A percentile compares a stretch with the other conserved stretches of the same genome.
Evolutionary conservation across 2,113 vertebrate genomes (phyloP).

Genomic region (Steatornis caripensis): DNA sequence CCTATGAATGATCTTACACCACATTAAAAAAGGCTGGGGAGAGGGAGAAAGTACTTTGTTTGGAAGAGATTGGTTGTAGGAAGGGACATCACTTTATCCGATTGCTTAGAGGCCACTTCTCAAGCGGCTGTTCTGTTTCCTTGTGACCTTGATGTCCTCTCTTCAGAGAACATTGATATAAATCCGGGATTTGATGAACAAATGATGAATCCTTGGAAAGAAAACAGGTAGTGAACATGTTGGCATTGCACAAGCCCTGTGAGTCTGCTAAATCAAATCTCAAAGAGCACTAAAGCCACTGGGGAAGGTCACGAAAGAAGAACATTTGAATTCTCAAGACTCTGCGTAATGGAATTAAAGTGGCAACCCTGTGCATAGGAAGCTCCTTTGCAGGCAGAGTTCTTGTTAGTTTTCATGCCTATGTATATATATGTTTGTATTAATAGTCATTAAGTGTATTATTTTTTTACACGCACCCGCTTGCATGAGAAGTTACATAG

Average conservation of each 20-base stretch:
- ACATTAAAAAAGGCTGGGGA: background rate
- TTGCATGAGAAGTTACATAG: background rate
- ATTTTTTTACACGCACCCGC: background rate
- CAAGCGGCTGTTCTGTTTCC: background rate
- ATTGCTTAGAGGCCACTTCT: background rate
- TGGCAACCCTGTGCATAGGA: background rate
- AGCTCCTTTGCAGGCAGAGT: background rate
- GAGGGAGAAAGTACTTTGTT: background rate
- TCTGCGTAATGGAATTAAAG: background rate
- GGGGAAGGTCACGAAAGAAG: background rate
- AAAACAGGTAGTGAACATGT: background rate
- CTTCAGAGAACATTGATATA: background rate
- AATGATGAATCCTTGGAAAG: background rate
- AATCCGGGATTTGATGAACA: background rate
- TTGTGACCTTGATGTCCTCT: background rate
- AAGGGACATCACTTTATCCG: background rate
- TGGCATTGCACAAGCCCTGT: background rate
- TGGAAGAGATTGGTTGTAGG: background rate
- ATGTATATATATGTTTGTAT: background rate
- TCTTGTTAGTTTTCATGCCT: background rate
- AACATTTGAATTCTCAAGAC: background rate
- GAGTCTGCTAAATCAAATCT: background rate
- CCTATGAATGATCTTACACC: background rate
- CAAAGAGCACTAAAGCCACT: background rate
- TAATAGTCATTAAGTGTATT: no score